Evolutionary conservation across 2,113 vertebrate genomes (phyloP).

Genomic region (Leucoraja erinaceus): DNA sequence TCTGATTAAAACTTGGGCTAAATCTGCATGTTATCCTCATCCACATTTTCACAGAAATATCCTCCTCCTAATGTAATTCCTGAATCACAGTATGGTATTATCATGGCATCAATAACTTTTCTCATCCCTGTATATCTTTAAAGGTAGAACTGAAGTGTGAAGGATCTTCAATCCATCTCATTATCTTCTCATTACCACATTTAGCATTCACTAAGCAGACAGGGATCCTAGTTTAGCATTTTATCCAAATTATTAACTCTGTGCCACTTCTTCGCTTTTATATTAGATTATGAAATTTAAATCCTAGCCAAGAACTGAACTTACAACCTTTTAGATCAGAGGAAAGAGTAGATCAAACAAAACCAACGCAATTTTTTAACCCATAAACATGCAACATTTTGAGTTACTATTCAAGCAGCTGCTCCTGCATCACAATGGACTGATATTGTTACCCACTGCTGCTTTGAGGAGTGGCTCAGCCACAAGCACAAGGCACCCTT

Average conservation of each 20-base stretch:
- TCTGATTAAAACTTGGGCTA: background rate
- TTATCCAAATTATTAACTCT: background rate
- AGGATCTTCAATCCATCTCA: background rate
- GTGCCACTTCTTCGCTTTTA: background rate
- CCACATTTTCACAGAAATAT: background rate
- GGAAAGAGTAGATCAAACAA: background rate
- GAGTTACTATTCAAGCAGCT: background rate
- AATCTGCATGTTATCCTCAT: background rate
- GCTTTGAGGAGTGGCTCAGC: background rate
- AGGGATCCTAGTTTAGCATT: background rate
- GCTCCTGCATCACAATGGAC: slow-evolving; percentile 16
- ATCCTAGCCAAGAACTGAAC: background rate
- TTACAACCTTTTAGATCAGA: background rate
- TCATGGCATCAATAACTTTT: background rate
- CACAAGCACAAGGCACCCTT: slow-evolving; percentile 20
- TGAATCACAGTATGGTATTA: background rate
- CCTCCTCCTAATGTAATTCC: background rate
- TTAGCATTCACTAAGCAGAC: background rate
- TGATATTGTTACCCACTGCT: slow-evolving; percentile 11
- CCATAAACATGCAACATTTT: background rate
- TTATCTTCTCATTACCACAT: background rate
- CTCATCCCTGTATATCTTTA: background rate
- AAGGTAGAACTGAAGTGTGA: background rate
- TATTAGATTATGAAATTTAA: background rate
- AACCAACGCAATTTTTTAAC: background rate